Percentiles rank a stretch among this genome's conserved stretches.
Conservation (phyloP, 2,113 vertebrate genomes). For the Podarcis raffonei region DNA sequence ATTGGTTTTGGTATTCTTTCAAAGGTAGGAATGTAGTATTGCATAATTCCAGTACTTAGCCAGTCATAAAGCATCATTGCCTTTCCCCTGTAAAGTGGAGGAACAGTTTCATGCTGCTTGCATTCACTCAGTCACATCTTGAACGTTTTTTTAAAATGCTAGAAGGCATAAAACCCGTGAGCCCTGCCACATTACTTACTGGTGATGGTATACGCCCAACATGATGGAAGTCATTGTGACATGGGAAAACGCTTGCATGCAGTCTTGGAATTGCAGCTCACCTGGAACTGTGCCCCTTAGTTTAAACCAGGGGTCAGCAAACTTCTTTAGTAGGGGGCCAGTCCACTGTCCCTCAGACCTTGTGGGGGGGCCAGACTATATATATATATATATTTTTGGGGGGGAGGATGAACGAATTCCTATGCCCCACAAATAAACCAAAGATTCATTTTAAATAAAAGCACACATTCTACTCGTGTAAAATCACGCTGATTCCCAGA, state of each 20-base stretch:
- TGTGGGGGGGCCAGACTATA: too few species aligned
- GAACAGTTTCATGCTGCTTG: neutral
- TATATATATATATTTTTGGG: too few species aligned
- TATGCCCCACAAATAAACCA: too few species aligned
- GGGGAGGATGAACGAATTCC: too few species aligned
- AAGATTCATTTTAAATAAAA: too few species aligned
- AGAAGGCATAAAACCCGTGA: neutral
- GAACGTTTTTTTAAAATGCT: neutral
- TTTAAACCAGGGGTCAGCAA: too few species aligned
- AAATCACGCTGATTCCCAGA: too few species aligned
- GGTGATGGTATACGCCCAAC: neutral
- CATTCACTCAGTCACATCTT: neutral
- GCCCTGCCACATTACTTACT: neutral
- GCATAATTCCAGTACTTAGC: neutral
- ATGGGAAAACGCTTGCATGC: neutral
- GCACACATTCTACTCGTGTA: too few species aligned
- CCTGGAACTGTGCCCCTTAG: neutral
- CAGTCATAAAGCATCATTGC: neutral
- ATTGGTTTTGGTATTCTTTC: neutral
- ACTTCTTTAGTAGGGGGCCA: too few species aligned
- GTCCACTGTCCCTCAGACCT: too few species aligned
- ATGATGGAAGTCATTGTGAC: neutral
- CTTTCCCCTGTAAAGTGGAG: neutral
- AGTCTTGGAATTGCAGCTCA: neutral
- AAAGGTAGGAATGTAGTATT: neutral